These are phyloP conservation scores for human (Homo sapiens) DNA, from an alignment of 2,113 vertebrate species.

Conservation along the genomic window DNA sequence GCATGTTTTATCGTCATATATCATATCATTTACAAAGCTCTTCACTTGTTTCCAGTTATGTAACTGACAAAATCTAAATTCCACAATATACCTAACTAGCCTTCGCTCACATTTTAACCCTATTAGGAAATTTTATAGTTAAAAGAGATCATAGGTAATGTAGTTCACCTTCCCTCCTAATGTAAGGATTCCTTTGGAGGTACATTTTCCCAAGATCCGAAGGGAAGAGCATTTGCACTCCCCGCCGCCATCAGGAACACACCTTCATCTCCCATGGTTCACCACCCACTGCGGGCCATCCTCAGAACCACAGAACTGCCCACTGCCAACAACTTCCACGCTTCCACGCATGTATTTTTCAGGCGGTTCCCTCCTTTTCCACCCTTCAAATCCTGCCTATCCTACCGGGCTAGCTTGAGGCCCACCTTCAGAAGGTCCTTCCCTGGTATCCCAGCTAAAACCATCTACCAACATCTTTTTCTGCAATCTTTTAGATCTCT, in stretches of 20 bases:
- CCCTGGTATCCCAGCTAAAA: neutral
- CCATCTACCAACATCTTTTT: neutral
- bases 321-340: accelerated
- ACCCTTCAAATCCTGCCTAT: neutral
- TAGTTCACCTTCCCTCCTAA: neutral
- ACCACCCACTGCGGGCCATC: accelerated
- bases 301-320: too few relatives aligned
- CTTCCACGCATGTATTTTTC: too few relatives aligned
- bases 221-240: neutral
- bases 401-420: neutral
- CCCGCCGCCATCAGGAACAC: neutral
- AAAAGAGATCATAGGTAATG: neutral
- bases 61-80: neutral
- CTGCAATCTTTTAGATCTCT: neutral
- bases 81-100: neutral
- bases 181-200: neutral
- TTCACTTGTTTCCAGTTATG: neutral
- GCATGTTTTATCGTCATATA: neutral
- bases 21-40: neutral
- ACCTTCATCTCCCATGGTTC: neutral
- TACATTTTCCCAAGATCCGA: neutral
- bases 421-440: neutral
- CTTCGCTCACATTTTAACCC: neutral
- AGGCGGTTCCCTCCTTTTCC: neutral
- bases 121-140: neutral